Evolutionary conservation across 2,888 invertebrate genomes (phyloP).

Genomic region (Hirtodrosophila confusa): DNA sequence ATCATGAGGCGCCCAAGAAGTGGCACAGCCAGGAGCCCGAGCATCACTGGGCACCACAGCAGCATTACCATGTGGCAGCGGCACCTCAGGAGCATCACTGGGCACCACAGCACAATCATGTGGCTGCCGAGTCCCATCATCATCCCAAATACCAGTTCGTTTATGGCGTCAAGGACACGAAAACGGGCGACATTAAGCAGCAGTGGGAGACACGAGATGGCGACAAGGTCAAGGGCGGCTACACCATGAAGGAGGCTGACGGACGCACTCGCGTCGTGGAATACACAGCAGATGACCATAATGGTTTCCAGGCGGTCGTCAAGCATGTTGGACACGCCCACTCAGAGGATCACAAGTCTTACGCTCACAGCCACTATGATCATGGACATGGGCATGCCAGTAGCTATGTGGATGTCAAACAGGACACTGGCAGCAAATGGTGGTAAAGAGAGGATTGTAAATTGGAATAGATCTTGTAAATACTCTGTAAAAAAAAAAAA

Average conservation of each 20-base stretch:
- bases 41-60: slow-evolving; percentile 61
- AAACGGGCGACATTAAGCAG: slow-evolving; percentile 85
- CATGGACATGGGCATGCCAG: slow-evolving; percentile 66
- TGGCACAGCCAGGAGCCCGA: slow-evolving; percentile 58
- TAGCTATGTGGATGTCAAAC: slow-evolving; percentile 79
- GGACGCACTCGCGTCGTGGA: slow-evolving; percentile 85
- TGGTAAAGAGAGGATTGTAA: slow-evolving; percentile 22
- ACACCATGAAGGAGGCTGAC: slow-evolving; percentile 85
- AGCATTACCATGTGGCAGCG: slow-evolving; percentile 52
- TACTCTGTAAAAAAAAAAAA: background rate
- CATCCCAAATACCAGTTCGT: slow-evolving; percentile 85
- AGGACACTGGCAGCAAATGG: slow-evolving; percentile 61
- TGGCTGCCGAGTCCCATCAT: slow-evolving; percentile 82
- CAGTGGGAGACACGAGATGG: slow-evolving; percentile 86
- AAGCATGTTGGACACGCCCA: slow-evolving; percentile 84
- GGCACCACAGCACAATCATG: slow-evolving; percentile 62
- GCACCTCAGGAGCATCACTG: slow-evolving; percentile 47
- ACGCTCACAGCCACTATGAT: slow-evolving; percentile 34
- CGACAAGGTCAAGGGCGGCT: slow-evolving; percentile 85
- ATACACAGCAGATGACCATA: slow-evolving; percentile 85
- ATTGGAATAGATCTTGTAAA: slow-evolving; percentile 1
- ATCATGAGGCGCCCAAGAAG: slow-evolving; percentile 61
- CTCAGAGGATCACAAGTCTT: slow-evolving; percentile 56
- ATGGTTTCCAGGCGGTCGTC: slow-evolving; percentile 85
- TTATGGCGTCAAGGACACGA: slow-evolving; percentile 85